Conservation (phyloP, 53 echinoderm and acorn worm species). For the Pentamera pediparva region DNA sequence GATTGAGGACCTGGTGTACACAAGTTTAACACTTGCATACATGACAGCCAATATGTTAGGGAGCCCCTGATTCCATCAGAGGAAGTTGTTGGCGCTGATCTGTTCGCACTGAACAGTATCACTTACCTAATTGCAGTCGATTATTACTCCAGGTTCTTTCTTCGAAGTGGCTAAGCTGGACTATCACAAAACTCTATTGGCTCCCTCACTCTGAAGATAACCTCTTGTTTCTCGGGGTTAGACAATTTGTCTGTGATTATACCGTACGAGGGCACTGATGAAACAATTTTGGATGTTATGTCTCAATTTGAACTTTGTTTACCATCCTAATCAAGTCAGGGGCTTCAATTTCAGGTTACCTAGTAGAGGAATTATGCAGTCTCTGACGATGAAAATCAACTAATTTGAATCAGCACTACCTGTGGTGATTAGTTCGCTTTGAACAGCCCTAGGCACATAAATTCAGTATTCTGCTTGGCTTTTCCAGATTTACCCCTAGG, state of each 20-base stretch:
- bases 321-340: not conserved
- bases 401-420: not conserved
- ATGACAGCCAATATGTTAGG: too few relatives aligned
- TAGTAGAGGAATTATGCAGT: not conserved
- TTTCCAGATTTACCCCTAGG: not conserved
- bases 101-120: too few relatives aligned
- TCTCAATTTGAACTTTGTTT: not conserved
- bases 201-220: slow-evolving; percentile 32
- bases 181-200: slow-evolving; percentile 55
- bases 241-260: slow-evolving; percentile 38
- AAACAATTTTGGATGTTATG: not conserved
- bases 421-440: not conserved
- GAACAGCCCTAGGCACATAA: not conserved
- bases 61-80: too few relatives aligned
- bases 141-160: too few relatives aligned
- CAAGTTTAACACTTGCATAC: too few relatives aligned
- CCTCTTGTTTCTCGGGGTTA: slow-evolving; percentile 34
- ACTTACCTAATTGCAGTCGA: too few relatives aligned
- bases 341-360: slow-evolving; percentile 19
- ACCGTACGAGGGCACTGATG: not conserved
- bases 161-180: too few relatives aligned
- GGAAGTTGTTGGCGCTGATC: too few relatives aligned
- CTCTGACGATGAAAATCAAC: not conserved
- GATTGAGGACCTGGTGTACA: too few relatives aligned
- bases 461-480: not conserved